Base-by-base conservation (phyloP, 2,113 vertebrate species). In the Tringa solitaria region DNA sequence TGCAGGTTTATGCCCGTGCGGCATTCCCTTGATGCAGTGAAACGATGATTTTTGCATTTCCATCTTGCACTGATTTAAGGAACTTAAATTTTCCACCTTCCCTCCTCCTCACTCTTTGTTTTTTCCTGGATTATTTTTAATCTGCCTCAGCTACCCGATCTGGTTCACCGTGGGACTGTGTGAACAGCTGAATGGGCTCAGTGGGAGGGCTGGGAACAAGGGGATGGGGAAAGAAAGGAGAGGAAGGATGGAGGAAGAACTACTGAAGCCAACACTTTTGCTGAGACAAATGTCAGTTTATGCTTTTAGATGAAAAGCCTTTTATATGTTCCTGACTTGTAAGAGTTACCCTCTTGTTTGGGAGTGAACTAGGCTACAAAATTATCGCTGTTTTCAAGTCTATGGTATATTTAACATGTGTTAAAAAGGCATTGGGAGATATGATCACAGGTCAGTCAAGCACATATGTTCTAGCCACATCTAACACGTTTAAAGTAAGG, bases 81-180 rank as follows among this genome's bases (percentile, higher is more conserved):
- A 96, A 93, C 74, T 87, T 60, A 39, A 51, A 65, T 93, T 91
- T 95, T 95, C 56, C 39, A 82, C 77, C 87, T 94, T 95, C 68
- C 68, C 83, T 92, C 89, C 93, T 95, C 91, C 87, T 96, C 77
- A 56, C 61, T 67, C 86, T 78, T 91, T 94, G 94, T 95, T 91
- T 96, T 96, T 96, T 96, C 95, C 84, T 93, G 81, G 53, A 95
- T 96, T 95, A 96, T 95, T 97, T 97, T 96, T 91, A 91, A 92
- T 95, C 89, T 94, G 84, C 78, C 82, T 81, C 69, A 93, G 77
- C 57, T 75, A 93, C 89, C 81, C 69, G 21, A 91, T 96, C 89
- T 89, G 81, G 89, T 91, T 97, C 70, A 73, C 95, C 51, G 89
- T 97, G 89, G 96, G 94, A 93, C 96, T 94, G 96, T 94, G 95